phyloP scores from a whole-genome alignment of 2,113 vertebrate genomes.

The Eudyptes chrysolophus region DNA sequence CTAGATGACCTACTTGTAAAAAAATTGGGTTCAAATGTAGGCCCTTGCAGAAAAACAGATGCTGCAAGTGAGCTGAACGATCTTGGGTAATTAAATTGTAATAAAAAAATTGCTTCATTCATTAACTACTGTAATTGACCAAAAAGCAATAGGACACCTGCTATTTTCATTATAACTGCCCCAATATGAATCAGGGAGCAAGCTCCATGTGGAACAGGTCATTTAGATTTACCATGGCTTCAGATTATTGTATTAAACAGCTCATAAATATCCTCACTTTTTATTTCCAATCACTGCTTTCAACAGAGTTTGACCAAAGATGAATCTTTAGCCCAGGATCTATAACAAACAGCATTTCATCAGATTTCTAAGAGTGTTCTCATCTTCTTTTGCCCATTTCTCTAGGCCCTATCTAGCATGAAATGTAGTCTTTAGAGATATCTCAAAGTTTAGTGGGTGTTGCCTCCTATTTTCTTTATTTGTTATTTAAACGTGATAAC shows the following conservation, averaged over 20 bases:
- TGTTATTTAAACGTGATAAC: not conserved
- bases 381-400: not conserved
- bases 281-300: slow-evolving; percentile 20
- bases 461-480: not conserved
- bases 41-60: slow-evolving; percentile 43
- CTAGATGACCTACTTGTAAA: not conserved
- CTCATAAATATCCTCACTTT: not conserved
- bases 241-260: slow-evolving; percentile 30
- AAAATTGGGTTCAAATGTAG: not conserved
- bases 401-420: not conserved
- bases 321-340: not conserved
- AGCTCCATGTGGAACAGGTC: slow-evolving; percentile 1
- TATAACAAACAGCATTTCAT: not conserved
- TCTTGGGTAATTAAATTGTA: slow-evolving; percentile 37
- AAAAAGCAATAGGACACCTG: slow-evolving; percentile 36
- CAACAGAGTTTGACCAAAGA: not conserved
- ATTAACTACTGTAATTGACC: slow-evolving; percentile 54
- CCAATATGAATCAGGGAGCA: not conserved
- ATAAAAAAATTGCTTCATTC: slow-evolving; percentile 52
- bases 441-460: not conserved
- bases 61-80: slow-evolving; percentile 17
- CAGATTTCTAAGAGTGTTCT: not conserved
- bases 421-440: not conserved
- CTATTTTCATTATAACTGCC: slow-evolving; percentile 47
- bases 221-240: slow-evolving; percentile 14